Conservation (phyloP, 1,140 invertebrate species). For the Dolichoris vasculosae region DNA sequence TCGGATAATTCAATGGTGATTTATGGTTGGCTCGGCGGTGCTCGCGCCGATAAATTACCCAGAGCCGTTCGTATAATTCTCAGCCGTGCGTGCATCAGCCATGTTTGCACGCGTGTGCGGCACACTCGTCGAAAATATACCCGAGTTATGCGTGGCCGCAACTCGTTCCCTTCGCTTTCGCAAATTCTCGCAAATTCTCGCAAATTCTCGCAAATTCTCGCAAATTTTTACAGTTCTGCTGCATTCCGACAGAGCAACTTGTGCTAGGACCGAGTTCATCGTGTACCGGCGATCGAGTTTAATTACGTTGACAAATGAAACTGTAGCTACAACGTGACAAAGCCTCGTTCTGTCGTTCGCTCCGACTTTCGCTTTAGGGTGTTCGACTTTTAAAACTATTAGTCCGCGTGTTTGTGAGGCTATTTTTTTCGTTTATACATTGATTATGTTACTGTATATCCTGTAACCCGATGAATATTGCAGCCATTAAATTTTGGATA, state of each 20-base stretch:
- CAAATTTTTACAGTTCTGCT: neutral
- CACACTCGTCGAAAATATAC: conserved; percentile 37
- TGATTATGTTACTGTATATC: no score
- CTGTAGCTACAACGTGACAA: neutral
- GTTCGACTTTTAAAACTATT: neutral
- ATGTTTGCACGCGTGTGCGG: neutral
- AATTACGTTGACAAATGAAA: conserved; percentile 27
- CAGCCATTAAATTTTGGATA: no score
- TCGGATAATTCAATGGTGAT: conserved; percentile 57
- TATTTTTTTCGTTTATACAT: neutral
- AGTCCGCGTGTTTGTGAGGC: neutral
- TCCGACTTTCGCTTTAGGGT: no score
- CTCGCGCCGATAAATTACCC: conserved; percentile 56
- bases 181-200: neutral
- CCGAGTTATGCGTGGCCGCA: conserved; percentile 18
- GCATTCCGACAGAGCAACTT: neutral
- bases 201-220: neutral
- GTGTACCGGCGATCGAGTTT: neutral
- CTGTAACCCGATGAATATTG: no score
- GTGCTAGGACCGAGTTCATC: neutral
- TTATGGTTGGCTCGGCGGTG: conserved; percentile 48
- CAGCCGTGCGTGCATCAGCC: conserved; percentile 10
- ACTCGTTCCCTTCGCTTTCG: no score
- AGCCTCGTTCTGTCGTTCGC: neutral
- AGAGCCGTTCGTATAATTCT: neutral